A percentile compares a stretch with the other conserved stretches of the same genome.
phyloP scores from a whole-genome alignment of 1,140 invertebrate species.

The Drosophila kurseongensis region DNA sequence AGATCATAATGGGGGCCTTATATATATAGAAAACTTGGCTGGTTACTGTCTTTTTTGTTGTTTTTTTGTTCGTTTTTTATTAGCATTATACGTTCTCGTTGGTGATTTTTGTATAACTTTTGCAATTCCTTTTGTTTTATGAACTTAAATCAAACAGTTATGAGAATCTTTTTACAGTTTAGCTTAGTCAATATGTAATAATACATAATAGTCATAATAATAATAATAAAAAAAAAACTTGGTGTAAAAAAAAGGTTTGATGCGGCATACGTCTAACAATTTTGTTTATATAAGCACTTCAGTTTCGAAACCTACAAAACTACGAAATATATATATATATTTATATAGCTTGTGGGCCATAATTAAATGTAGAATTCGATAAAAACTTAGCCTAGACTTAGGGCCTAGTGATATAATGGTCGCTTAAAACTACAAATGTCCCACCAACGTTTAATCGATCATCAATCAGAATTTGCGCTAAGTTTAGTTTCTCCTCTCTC shows the following conservation, averaged over 20 bases:
- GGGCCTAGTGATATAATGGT: conserved; percentile 34
- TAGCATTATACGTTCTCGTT: conserved; percentile 17
- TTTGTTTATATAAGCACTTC: conserved; percentile 77
- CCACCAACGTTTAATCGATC: conserved; percentile 16
- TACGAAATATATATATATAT: conserved; percentile 1
- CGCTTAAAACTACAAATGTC: conserved; percentile 48
- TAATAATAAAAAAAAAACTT: conserved; percentile 55
- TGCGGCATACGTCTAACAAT: conserved; percentile 63
- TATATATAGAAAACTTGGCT: conserved; percentile 63
- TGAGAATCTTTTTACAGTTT: conserved; percentile 83
- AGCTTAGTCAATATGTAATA: conserved; percentile 67
- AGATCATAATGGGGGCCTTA: conserved; percentile 22
- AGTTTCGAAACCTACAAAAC: conserved; percentile 64
- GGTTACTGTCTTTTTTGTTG: conserved; percentile 25
- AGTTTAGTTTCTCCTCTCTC: conserved; percentile 37
- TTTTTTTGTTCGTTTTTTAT: conserved; percentile 2
- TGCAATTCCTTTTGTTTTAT: conserved; percentile 16
- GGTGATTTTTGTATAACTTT: conserved; percentile 9
- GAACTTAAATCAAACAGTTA: conserved; percentile 73
- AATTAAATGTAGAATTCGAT: conserved; percentile 22
- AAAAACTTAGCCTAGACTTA: conserved; percentile 29
- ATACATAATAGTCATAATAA: conserved; percentile 55
- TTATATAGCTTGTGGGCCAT: not conserved
- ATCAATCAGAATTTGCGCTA: conserved; percentile 74
- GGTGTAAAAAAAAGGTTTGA: conserved; percentile 51